Conservation (phyloP, 2,888 invertebrate genomes). For the Hoplodrina blanda region DNA sequence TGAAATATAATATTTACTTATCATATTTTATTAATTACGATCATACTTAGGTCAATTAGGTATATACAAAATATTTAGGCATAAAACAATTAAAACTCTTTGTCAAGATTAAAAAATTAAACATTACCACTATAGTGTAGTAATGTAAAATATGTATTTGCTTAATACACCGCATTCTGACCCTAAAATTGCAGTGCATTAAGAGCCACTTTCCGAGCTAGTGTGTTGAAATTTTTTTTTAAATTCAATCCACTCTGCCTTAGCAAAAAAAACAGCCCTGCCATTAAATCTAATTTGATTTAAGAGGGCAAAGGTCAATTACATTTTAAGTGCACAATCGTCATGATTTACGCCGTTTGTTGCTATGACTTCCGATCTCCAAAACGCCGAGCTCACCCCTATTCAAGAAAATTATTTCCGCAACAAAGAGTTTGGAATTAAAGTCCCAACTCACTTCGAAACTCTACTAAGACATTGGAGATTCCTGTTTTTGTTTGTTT, state of each 20-base stretch:
- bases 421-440: conserved; percentile 77
- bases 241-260: not conserved
- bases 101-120: too few relatives aligned
- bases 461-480: conserved; percentile 81
- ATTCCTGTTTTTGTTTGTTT: conserved; percentile 86
- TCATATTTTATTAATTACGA: too few relatives aligned
- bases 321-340: conserved; percentile 59
- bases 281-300: conserved; percentile 40
- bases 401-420: conserved; percentile 70
- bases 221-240: too few relatives aligned
- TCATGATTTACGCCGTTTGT: conserved; percentile 63
- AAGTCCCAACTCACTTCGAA: conserved; percentile 75
- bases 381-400: conserved; percentile 56
- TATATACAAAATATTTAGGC: too few relatives aligned
- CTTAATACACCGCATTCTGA: too few relatives aligned
- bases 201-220: too few relatives aligned
- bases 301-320: conserved; percentile 42
- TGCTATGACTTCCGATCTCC: conserved; percentile 57
- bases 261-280: conserved; percentile 11
- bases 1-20: too few relatives aligned
- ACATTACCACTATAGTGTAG: too few relatives aligned
- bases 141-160: too few relatives aligned
- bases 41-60: too few relatives aligned
- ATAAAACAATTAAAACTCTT: too few relatives aligned
- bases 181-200: too few relatives aligned